These are phyloP conservation scores for Apotomis turbidana DNA, from an alignment of 2,888 invertebrate species.

Conservation along the genomic window DNA sequence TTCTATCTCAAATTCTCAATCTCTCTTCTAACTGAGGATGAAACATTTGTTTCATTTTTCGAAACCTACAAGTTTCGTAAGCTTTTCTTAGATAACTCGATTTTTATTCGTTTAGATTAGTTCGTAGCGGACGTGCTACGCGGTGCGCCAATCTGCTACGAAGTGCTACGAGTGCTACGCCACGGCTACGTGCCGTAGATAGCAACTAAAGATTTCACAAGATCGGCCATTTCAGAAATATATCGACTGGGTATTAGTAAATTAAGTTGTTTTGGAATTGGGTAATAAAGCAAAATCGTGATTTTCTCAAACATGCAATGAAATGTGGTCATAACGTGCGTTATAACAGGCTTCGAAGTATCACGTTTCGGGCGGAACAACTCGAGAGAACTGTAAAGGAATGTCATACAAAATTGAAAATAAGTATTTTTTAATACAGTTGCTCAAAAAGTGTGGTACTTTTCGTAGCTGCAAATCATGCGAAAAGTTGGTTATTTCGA, in stretches of 20 bases:
- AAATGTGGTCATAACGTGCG: no score
- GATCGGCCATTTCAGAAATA: background rate
- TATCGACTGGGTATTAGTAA: background rate
- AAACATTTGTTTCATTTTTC: background rate
- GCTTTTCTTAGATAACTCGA: slow-evolving; percentile 4
- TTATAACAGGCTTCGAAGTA: no score
- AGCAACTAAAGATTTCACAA: background rate
- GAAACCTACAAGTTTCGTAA: background rate
- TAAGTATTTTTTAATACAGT: no score
- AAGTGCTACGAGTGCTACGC: slow-evolving; percentile 5
- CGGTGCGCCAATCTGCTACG: slow-evolving; percentile 21
- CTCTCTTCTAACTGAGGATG: background rate
- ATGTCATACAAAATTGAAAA: no score
- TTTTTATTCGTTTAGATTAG: slow-evolving; percentile 6
- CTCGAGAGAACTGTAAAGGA: no score
- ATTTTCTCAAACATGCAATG: background rate
- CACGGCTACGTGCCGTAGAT: slow-evolving; percentile 5
- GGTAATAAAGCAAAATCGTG: background rate
- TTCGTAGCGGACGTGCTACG: slow-evolving; percentile 30
- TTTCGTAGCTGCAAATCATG: no score
- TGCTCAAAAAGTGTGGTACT: no score
- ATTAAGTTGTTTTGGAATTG: background rate
- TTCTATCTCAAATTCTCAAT: no score
- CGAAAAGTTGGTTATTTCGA: no score
- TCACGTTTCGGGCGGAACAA: no score